phyloP scores from a whole-genome alignment of 2,113 vertebrate species.

The Rhadina sibilatrix region DNA sequence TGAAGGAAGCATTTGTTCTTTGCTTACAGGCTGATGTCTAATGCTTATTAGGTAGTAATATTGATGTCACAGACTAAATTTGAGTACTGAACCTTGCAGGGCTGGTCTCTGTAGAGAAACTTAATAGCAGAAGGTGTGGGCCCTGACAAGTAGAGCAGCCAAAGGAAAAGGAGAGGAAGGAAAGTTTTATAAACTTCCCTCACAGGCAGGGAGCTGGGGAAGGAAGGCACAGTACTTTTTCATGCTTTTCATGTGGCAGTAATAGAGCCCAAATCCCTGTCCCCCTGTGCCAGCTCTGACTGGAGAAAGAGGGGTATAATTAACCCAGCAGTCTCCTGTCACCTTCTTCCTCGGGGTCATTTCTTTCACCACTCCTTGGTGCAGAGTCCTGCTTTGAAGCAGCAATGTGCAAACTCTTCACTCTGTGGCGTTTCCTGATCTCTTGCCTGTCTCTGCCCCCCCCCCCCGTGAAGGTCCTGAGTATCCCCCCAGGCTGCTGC shows the following conservation, averaged over 20 bases:
- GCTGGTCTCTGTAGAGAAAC: not conserved
- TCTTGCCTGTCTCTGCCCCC: not conserved
- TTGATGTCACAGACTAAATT: not conserved
- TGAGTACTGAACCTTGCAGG: not conserved
- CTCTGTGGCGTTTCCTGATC: not conserved
- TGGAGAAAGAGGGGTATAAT: not conserved
- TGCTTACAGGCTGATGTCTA: not conserved
- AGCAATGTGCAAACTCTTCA: not conserved
- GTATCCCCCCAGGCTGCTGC: not conserved
- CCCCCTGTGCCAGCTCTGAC: not conserved
- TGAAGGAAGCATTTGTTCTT: not conserved
- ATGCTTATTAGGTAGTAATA: slow-evolving; percentile 15
- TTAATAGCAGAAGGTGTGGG: not conserved
- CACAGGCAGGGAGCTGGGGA: not conserved
- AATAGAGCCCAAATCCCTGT: not conserved
- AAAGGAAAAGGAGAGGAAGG: not conserved
- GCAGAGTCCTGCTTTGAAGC: not conserved
- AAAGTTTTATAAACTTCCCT: not conserved
- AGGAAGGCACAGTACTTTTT: not conserved
- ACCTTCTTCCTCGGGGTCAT: not conserved
- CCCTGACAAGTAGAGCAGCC: not conserved
- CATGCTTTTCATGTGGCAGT: not conserved
- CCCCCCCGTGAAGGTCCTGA: not conserved
- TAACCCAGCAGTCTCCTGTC: not conserved
- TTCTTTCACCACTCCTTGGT: not conserved